A percentile compares a stretch with the other conserved stretches of the same genome.
Conservation (phyloP, 2,797 vertebrate species). For the Balearica regulorum region DNA sequence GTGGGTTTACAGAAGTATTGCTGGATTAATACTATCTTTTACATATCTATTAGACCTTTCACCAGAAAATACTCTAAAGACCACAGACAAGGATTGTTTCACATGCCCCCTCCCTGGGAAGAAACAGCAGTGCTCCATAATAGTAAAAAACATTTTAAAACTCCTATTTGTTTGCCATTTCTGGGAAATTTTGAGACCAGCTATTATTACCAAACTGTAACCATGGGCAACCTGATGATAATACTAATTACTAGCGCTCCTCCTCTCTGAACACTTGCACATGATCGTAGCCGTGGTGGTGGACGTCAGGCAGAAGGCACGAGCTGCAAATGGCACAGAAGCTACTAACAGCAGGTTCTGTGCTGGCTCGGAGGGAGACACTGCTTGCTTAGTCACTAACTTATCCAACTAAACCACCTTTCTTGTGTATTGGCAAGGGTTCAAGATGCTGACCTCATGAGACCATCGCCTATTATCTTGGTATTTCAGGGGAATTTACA, state of each 20-base stretch:
- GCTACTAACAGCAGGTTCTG: background rate
- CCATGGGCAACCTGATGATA: background rate
- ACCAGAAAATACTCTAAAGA: background rate
- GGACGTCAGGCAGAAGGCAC: background rate
- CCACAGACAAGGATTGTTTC: background rate
- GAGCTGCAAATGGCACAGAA: background rate
- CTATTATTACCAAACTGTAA: background rate
- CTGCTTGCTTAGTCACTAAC: background rate
- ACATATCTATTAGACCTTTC: background rate
- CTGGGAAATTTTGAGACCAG: background rate
- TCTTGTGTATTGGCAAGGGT: background rate
- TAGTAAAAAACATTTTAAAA: background rate
- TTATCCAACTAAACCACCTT: background rate
- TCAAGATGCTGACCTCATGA: background rate
- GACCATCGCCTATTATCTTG: background rate
- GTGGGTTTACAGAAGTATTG: background rate
- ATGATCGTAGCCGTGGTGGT: background rate
- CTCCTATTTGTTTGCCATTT: background rate
- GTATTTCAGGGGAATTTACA: background rate
- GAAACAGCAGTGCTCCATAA: background rate
- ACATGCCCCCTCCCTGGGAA: background rate
- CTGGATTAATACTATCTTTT: background rate
- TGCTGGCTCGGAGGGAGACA: background rate
- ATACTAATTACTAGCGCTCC: background rate
- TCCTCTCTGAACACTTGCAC: background rate